Conservation (phyloP, 2,888 invertebrate genomes). For the Synanthedon vespiformis region DNA sequence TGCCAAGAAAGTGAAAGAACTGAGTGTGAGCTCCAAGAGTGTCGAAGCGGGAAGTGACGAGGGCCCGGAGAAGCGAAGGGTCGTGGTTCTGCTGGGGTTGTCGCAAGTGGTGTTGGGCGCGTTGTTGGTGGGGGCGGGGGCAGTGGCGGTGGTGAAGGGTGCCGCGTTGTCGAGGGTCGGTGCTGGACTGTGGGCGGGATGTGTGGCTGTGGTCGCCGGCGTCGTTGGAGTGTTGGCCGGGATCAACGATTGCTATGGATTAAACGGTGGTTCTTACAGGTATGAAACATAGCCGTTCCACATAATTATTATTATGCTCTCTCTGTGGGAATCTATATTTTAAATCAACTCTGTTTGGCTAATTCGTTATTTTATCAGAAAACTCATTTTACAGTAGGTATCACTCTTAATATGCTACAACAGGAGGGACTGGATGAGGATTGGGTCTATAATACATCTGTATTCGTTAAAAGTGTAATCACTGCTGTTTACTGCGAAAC, state of each 20-base stretch:
- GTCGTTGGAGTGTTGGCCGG: conserved; percentile 73
- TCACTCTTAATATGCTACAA: too few species aligned
- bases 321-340: too few species aligned
- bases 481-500: too few species aligned
- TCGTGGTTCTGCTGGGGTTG: conserved; percentile 68
- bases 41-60: conserved; percentile 47
- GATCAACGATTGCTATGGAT: conserved; percentile 67
- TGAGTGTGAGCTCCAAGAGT: conserved; percentile 54
- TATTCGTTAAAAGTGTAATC: too few species aligned
- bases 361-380: too few species aligned
- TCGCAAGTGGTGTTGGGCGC: conserved; percentile 74
- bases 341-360: too few species aligned
- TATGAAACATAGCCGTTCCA: conserved; percentile 10
- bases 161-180: conserved; percentile 71
- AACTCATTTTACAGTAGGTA: too few species aligned
- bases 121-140: conserved; percentile 73
- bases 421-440: too few species aligned
- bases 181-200: conserved; percentile 77
- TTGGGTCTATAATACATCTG: too few species aligned
- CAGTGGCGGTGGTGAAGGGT: conserved; percentile 73
- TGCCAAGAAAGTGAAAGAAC: conserved; percentile 30
- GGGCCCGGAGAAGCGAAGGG: conserved; percentile 19
- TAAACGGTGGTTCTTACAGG: conserved; percentile 37
- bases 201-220: conserved; percentile 73
- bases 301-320: too few species aligned